Evolutionary conservation across 2,797 vertebrate genomes (phyloP), one percentile per base, ranked within the genome.

Genomic region (Rhodeus uyekii): DNA sequence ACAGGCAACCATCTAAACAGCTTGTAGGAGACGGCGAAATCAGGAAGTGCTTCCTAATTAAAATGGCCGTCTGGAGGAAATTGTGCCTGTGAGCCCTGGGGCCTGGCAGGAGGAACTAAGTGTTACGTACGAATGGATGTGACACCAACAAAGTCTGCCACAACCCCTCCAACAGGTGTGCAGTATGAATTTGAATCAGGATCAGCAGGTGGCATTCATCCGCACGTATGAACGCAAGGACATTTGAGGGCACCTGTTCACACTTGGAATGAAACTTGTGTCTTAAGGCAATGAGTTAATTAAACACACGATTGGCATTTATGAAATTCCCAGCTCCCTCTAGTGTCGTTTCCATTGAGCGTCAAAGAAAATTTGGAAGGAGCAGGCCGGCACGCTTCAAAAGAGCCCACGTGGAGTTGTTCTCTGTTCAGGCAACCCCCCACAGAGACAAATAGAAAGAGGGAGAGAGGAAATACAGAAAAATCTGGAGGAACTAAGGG

Each of bases 261-360:
- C 82, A 80, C 85, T 77, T 16, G 61, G 72, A 38, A 58, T 0
- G 16, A 39, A 78, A 76, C 81, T 72, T 86, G 58, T 86, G 89
- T 89, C 90, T 91, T 89, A 75, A 88, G 89, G 91, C 88, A 86
- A 88, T 77, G 80, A 82, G 90, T 92, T 92, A 94, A 92, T 92
- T 90, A 92, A 89, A 82, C 83, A 88, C 73, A 75, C 78, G 53
- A 84, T 84, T 74, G 68, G 83, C 85, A 85, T 87, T 83, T 80
- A 64, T 61, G 46, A 85, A 87, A 88, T 89, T 88, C 87, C 89
- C 81, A 75, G 80, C 38, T 64, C 76, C 74, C 55, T 27, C 53
- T 67, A 76, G 39, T 86, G 58, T 58, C 69, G 38, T 83, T 88
- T 82, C 39, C 48, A 29, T 46, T 83, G 82, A 86, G 89, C 84